Conservation (phyloP, 2,797 vertebrate genomes). For the Cephalopachus bancanus region DNA sequence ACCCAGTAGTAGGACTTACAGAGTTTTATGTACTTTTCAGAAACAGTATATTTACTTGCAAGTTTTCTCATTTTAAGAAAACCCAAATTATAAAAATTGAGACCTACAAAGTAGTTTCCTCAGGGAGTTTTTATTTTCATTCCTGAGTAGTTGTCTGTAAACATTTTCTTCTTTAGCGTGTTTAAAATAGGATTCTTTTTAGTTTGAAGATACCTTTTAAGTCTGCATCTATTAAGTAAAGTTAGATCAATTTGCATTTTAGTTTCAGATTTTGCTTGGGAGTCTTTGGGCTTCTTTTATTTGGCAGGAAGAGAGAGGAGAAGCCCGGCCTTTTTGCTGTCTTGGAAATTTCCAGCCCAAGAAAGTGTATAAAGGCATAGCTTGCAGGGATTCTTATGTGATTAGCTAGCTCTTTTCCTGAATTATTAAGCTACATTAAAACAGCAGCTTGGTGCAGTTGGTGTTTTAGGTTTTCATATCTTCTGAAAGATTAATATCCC, state of each 20-base stretch:
- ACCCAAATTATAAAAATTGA: background rate
- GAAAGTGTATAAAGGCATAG: conserved; percentile 47
- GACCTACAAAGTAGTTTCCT: background rate
- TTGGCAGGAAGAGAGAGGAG: conserved; percentile 37
- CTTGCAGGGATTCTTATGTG: conserved; percentile 61
- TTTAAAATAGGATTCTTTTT: conserved; percentile 44
- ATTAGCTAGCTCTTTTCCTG: conserved; percentile 81
- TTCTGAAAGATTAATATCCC: conserved; percentile 89
- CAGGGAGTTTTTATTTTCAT: conserved; percentile 39
- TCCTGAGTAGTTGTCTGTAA: conserved; percentile 58
- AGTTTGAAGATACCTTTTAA: conserved; percentile 22
- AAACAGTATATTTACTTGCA: background rate
- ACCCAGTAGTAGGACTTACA: background rate
- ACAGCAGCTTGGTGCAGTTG: conserved; percentile 83
- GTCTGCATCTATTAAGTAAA: conserved; percentile 39
- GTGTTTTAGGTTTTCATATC: conserved; percentile 84
- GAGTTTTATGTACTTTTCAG: background rate
- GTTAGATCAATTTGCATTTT: conserved; percentile 42
- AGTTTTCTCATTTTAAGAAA: conserved; percentile 35
- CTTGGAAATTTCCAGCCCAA: conserved; percentile 74
- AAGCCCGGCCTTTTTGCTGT: conserved; percentile 46
- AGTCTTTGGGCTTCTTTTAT: conserved; percentile 52
- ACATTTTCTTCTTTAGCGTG: conserved; percentile 4
- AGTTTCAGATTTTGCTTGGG: conserved; percentile 34
- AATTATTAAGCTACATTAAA: conserved; percentile 90